A percentile compares a stretch with the other conserved stretches of the same genome.
Conservation (phyloP, 2,797 vertebrate species). For the Selene dorsalis region DNA sequence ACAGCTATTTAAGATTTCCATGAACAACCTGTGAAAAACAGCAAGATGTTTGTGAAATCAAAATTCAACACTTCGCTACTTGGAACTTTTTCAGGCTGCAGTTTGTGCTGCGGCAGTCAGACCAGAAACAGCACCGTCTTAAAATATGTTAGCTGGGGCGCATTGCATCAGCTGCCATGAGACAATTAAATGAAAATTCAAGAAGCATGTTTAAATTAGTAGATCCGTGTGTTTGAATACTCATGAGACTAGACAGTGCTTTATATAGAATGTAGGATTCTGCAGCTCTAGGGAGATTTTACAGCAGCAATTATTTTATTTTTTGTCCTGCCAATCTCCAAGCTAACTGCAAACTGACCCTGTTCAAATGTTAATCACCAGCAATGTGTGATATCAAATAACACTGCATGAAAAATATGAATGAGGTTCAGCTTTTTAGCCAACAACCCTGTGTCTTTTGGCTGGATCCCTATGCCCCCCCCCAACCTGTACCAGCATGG, state of each 20-base stretch:
- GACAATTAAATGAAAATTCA: neutral
- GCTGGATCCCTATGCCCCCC: neutral
- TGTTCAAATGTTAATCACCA: neutral
- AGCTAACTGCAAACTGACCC: neutral
- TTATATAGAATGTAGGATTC: neutral
- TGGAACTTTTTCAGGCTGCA: neutral
- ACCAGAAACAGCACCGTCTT: constrained; percentile 10
- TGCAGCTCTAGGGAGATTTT: neutral
- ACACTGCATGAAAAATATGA: neutral
- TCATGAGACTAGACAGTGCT: neutral
- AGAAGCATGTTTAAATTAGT: neutral
- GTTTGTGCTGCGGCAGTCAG: neutral
- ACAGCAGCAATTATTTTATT: neutral
- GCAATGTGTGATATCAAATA: neutral
- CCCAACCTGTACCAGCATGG: neutral
- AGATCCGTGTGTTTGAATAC: neutral
- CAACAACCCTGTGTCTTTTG: neutral
- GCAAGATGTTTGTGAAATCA: neutral
- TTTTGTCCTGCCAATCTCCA: neutral
- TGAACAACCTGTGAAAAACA: constrained; percentile 89
- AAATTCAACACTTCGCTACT: neutral
- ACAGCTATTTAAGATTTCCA: constrained; percentile 98
- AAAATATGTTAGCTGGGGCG: neutral
- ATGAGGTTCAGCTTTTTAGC: neutral
- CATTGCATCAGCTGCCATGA: neutral